These are phyloP conservation scores for Dermatophagoides farinae DNA, from an alignment of 1,140 invertebrate genomes.

Conservation along the genomic window DNA sequence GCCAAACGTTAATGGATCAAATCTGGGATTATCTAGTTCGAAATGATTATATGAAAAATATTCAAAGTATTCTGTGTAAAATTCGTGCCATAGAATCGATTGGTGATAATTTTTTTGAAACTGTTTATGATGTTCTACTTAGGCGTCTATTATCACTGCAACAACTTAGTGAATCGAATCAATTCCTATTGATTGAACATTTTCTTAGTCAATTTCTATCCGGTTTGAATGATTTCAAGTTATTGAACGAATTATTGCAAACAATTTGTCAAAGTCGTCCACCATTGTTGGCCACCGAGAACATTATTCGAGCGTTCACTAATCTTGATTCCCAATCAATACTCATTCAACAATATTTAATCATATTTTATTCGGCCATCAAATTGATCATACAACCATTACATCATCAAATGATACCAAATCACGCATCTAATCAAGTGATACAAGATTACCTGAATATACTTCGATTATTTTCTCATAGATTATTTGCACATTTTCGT, in stretches of 20 bases:
- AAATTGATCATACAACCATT: constrained; percentile 1
- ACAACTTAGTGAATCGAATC: not conserved
- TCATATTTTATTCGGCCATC: constrained; percentile 1
- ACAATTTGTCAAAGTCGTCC: no score
- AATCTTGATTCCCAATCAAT: no score
- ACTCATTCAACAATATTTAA: constrained; percentile 1
- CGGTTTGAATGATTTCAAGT: not conserved
- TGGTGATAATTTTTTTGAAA: not conserved
- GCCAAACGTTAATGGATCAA: not conserved
- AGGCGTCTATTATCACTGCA: not conserved
- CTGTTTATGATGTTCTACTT: not conserved
- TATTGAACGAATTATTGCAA: no score
- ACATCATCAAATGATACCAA: not conserved
- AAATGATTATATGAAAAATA: constrained; percentile 43
- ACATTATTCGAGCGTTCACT: no score
- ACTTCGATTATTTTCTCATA: not conserved
- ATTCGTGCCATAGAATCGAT: not conserved
- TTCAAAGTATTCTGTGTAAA: constrained; percentile 43
- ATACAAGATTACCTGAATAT: not conserved
- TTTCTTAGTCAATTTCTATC: not conserved
- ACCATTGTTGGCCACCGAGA: no score
- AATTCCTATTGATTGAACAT: not conserved
- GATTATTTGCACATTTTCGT: not conserved
- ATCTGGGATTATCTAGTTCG: constrained; percentile 16
- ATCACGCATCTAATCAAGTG: not conserved